Evolutionary conservation across 1,140 invertebrate species (phyloP), one percentile per base, ranked within the genome.

Genomic region (Cotesia typhae): DNA sequence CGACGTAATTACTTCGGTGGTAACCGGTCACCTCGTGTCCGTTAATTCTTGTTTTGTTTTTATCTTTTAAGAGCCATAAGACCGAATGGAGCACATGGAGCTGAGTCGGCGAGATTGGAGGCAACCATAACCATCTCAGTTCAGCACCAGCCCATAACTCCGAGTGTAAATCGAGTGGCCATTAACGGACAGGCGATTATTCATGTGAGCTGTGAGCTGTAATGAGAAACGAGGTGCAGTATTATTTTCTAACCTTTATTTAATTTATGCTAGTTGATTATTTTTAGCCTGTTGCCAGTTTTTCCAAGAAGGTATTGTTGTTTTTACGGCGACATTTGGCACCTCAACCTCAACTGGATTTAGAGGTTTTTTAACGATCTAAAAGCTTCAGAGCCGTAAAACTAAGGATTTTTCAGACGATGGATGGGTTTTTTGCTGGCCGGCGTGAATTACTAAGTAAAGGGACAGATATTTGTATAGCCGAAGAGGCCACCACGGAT

Each of bases 1-100:
- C 78, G 77, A 78, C 72, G 78, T 82, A 82, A 82, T 82, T 82
- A 82, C 81, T 76, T 73, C 76, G 60, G 75, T 78, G 76, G 79
- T 79, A 78, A 81, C 80, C 81, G 80, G 75, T 81, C 76, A 80
- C 75, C 67, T 75, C 60, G n/a, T 14, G 37, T 36, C 4, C 41
- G 10, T 41, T n/a, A 4, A 10, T 17, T 38, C 51, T 37, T 68
- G 28, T 28, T 52, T 51, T 57, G 53, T 36, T 17, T 47, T 47
- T 47, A 47, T 47, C 41, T 47, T 47, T 47, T 47, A 47, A 10
- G 41, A 47, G 41, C 41, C 41, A 10, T 6, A 6, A 47, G 6
- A 6, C 10, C 41, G 10, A 47, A 53, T 68, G 55, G 28, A 36
- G 36, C 55, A 12, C 52, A 52, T 68, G 53, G 14, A 28, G 28